Evolutionary conservation across 2,797 vertebrate genomes (phyloP).

Genomic region (Podarcis lilfordi): DNA sequence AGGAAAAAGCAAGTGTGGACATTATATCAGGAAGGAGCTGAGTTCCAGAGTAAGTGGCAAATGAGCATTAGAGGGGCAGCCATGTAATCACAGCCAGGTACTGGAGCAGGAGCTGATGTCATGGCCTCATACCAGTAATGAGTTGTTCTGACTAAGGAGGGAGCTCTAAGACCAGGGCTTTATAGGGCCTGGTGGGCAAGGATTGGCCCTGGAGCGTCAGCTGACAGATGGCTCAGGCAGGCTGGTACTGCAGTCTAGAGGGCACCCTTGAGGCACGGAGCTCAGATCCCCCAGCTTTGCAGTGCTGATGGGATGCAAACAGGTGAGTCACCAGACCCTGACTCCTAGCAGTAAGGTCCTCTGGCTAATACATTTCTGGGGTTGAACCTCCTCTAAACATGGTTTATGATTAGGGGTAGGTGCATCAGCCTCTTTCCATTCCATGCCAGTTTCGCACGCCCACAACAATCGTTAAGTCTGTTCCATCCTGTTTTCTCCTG

Average conservation of each 20-base stretch:
- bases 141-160: neutral
- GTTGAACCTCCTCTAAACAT: neutral
- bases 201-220: neutral
- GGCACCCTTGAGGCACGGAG: neutral
- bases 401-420: accelerated
- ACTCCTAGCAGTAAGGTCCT: no score
- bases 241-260: neutral
- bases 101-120: neutral
- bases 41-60: neutral
- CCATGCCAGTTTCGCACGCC: no score
- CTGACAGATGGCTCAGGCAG: neutral
- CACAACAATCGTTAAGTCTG: no score
- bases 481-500: no score
- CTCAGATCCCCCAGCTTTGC: neutral
- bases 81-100: neutral
- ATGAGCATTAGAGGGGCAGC: neutral
- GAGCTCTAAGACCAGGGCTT: neutral
- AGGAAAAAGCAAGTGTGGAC: neutral
- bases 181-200: neutral
- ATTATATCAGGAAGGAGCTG: neutral
- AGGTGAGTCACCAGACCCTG: neutral
- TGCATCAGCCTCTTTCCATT: no score
- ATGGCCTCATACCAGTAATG: neutral
- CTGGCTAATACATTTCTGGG: neutral
- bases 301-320: neutral